phyloP scores from a whole-genome alignment of 2,113 vertebrate genomes.

The Psilopsiagon aymara region DNA sequence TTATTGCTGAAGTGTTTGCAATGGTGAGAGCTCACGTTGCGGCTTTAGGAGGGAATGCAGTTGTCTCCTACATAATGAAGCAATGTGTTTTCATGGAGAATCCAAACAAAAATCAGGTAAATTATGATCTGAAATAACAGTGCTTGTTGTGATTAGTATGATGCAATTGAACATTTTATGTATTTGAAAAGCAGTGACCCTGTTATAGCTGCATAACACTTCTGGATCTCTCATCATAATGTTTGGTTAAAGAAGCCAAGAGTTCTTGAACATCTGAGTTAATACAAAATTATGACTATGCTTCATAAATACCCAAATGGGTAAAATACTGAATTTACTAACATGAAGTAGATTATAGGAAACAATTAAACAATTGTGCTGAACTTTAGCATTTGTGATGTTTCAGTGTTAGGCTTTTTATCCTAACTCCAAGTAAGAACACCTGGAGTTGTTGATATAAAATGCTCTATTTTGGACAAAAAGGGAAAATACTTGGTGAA shows the following conservation, averaged over 20 bases:
- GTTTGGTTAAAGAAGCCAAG: background rate
- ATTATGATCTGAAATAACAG: background rate
- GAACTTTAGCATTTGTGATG: background rate
- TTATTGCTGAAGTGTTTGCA: slow-evolving; percentile 96
- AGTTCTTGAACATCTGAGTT: background rate
- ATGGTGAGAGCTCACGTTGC: slow-evolving; percentile 98
- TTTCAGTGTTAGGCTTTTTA: background rate
- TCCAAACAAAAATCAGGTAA: slow-evolving; percentile 98
- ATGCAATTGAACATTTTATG: background rate
- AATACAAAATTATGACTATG: background rate
- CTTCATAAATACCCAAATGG: background rate
- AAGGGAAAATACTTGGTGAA: background rate
- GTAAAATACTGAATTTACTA: background rate
- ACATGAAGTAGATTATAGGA: background rate
- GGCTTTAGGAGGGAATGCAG: slow-evolving; percentile 94
- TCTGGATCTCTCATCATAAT: background rate
- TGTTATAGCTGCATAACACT: background rate
- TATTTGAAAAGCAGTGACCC: background rate
- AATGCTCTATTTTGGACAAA: background rate
- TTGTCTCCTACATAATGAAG: slow-evolving; percentile 98
- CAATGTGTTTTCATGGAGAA: slow-evolving; percentile 99
- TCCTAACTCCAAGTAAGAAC: background rate
- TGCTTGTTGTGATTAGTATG: background rate
- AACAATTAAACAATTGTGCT: background rate
- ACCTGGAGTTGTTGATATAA: background rate